Conservation (phyloP, 1,140 invertebrate genomes). For the Sinella curviseta region DNA sequence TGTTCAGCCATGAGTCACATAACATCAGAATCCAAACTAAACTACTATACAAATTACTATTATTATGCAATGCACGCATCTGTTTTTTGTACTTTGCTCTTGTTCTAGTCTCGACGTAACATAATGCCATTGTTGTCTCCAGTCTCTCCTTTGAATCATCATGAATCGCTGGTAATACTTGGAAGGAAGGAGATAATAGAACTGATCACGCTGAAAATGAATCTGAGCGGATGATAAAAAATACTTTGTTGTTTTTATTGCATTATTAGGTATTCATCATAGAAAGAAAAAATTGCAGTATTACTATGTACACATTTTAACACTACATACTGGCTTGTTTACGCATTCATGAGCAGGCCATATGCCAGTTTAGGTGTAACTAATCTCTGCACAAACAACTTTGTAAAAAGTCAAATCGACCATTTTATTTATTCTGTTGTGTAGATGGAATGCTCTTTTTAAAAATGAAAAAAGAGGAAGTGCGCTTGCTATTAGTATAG, state of each 20-base stretch:
- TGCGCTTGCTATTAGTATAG: too few relatives aligned
- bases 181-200: background rate
- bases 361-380: background rate
- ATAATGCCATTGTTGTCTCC: background rate
- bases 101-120: too few relatives aligned
- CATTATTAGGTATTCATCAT: background rate
- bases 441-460: background rate
- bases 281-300: background rate
- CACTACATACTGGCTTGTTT: too few relatives aligned
- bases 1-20: too few relatives aligned
- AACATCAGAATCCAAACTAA: too few relatives aligned
- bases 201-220: conserved; percentile 9
- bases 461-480: background rate
- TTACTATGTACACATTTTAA: too few relatives aligned
- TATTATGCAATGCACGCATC: too few relatives aligned
- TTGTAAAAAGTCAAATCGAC: background rate
- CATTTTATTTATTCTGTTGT: background rate
- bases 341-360: too few relatives aligned
- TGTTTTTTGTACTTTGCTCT: too few relatives aligned
- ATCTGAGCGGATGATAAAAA: background rate
- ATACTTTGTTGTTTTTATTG: background rate
- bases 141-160: background rate
- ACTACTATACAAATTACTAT: too few relatives aligned
- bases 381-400: background rate
- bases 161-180: background rate